These are phyloP conservation scores for Aplodontia rufa DNA, from an alignment of 2,113 vertebrate species.

Conservation along the genomic window DNA sequence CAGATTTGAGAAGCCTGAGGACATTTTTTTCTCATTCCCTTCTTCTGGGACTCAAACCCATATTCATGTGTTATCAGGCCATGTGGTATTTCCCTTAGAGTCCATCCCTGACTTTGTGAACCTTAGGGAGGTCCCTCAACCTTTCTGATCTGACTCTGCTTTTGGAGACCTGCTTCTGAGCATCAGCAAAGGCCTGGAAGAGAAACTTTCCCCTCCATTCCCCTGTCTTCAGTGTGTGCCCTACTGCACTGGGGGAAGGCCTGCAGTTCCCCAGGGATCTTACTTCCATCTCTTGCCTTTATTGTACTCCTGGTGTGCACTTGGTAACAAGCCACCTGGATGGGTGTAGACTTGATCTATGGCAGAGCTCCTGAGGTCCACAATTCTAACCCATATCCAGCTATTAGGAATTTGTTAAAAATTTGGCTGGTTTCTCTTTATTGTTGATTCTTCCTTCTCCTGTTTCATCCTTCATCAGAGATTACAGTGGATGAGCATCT, in stretches of 20 bases:
- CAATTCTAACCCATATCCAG: neutral
- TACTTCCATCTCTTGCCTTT: neutral
- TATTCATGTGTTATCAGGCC: neutral
- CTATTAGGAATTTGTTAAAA: neutral
- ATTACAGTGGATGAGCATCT: neutral
- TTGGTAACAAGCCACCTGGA: neutral
- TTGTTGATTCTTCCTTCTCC: neutral
- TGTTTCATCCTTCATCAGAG: neutral
- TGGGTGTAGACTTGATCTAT: neutral
- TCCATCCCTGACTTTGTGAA: neutral
- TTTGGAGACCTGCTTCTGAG: neutral
- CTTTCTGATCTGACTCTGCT: neutral
- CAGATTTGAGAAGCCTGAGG: neutral
- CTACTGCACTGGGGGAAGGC: neutral
- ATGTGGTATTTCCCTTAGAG: neutral
- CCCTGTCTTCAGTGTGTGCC: neutral
- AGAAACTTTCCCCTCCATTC: neutral
- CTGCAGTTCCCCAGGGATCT: neutral
- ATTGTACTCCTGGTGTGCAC: rapidly evolving
- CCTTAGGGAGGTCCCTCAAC: neutral
- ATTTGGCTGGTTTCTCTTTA: neutral
- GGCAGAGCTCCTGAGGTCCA: neutral
- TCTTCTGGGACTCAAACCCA: neutral
- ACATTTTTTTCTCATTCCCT: neutral
- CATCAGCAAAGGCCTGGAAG: neutral